Evolutionary conservation across 2,888 invertebrate species (phyloP).

Genomic region (Lasioglossum malachurum): DNA sequence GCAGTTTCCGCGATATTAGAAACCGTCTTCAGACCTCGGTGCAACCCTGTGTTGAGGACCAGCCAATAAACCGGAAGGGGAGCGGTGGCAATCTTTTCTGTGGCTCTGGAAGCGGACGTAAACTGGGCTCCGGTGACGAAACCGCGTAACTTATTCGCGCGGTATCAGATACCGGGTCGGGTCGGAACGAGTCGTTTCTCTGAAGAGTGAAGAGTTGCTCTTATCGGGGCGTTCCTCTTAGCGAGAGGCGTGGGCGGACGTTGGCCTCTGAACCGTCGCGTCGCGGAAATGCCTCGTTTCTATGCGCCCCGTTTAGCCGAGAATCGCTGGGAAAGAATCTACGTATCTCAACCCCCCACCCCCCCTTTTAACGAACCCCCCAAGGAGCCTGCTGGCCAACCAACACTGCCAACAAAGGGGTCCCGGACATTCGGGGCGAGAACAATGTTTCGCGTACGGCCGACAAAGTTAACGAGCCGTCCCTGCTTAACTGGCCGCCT

Average conservation of each 20-base stretch:
- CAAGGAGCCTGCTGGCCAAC: not conserved
- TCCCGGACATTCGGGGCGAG: not conserved
- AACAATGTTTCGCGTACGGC: not conserved
- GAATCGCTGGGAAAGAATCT: constrained; percentile 39
- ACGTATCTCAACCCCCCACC: not conserved
- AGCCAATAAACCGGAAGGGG: not conserved
- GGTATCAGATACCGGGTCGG: not conserved
- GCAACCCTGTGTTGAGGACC: not conserved
- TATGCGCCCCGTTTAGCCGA: constrained; percentile 35
- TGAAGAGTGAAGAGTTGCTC: not conserved
- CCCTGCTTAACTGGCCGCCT: not conserved
- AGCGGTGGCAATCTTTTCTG: not conserved
- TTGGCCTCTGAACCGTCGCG: constrained; percentile 9
- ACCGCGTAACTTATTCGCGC: not conserved
- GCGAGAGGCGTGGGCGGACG: not conserved
- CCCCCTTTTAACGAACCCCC: not conserved
- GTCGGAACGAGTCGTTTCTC: not conserved
- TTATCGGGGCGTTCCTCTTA: constrained; percentile 38
- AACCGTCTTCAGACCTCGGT: not conserved
- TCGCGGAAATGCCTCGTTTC: constrained; percentile 49
- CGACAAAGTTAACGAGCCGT: constrained; percentile 12
- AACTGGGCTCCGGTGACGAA: constrained; percentile 6
- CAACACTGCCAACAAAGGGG: not conserved
- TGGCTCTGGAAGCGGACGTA: not conserved
- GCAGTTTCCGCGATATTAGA: constrained; percentile 16